Percentiles rank a stretch among this genome's conserved stretches.
phyloP scores from a whole-genome alignment of 2,797 vertebrate species.

The Myotis pilosus region DNA sequence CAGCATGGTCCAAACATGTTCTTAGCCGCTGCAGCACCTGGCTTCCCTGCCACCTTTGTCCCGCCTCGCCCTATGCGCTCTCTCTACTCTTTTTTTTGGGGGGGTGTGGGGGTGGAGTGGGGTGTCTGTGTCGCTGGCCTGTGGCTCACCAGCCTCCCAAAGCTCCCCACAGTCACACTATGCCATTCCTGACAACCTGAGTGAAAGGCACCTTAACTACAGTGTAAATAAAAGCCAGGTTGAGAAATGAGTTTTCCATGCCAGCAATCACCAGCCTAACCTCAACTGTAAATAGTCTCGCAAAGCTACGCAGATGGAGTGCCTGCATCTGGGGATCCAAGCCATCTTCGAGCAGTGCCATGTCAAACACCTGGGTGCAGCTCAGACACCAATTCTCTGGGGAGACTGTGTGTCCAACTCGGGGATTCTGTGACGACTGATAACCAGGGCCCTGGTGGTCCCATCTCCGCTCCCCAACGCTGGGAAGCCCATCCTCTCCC shows the following conservation, averaged over 20 bases:
- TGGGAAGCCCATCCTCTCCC: neutral
- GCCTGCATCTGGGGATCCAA: slow-evolving; percentile 81
- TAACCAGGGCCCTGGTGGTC: neutral
- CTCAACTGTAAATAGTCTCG: slow-evolving; percentile 82
- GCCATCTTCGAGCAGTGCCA: slow-evolving; percentile 75
- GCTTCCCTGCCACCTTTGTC: slow-evolving; percentile 73
- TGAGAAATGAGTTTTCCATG: slow-evolving; percentile 86
- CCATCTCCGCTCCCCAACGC: neutral
- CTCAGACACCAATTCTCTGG: neutral
- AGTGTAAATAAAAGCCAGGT: slow-evolving; percentile 86
- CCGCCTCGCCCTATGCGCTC: slow-evolving; percentile 58
- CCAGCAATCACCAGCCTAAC: slow-evolving; percentile 83
- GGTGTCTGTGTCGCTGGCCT: slow-evolving; percentile 77
- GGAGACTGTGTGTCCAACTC: slow-evolving; percentile 53
- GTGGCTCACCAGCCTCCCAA: slow-evolving; percentile 48
- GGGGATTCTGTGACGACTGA: slow-evolving; percentile 69
- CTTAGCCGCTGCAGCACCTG: slow-evolving; percentile 54
- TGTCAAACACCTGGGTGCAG: slow-evolving; percentile 82
- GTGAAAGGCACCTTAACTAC: slow-evolving; percentile 86
- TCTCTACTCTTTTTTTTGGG: slow-evolving; percentile 27
- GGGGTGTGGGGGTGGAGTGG: neutral
- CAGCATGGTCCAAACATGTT: slow-evolving; percentile 54
- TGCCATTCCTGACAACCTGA: slow-evolving; percentile 80
- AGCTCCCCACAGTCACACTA: slow-evolving; percentile 79
- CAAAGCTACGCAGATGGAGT: slow-evolving; percentile 82